These are phyloP conservation scores for Drosophila busckii DNA, from an alignment of 1,140 invertebrate genomes.

Conservation along the genomic window DNA sequence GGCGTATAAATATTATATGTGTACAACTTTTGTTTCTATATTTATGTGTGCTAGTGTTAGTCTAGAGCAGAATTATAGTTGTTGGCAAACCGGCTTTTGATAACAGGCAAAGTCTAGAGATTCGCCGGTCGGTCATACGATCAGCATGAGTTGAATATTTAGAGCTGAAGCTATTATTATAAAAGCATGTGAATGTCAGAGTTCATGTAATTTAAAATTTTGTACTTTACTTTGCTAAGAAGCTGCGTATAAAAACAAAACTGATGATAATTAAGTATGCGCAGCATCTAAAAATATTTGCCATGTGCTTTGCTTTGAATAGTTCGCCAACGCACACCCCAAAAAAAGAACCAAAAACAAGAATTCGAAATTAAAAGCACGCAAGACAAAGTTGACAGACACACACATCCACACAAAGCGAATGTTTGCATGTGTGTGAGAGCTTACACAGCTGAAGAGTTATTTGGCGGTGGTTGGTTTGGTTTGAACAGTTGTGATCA, in stretches of 20 bases:
- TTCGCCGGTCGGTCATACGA: slow-evolving; percentile 12
- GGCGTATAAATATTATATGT: background rate
- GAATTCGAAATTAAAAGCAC: slow-evolving; percentile 29
- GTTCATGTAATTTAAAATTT: background rate
- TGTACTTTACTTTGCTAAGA: slow-evolving; percentile 18
- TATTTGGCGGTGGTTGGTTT: background rate
- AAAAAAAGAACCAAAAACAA: slow-evolving; percentile 1
- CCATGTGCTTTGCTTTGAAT: slow-evolving; percentile 16
- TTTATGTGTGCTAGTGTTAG: background rate
- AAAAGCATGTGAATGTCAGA: too few species aligned
- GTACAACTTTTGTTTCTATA: background rate
- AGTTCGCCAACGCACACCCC: background rate
- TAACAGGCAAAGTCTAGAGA: slow-evolving; percentile 21
- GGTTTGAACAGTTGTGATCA: slow-evolving; percentile 31
- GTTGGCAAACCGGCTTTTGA: slow-evolving; percentile 28
- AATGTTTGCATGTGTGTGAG: slow-evolving; percentile 25
- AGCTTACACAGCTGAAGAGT: slow-evolving; percentile 21
- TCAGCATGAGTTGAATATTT: slow-evolving; percentile 1
- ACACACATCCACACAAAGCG: too few species aligned
- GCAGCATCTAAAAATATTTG: slow-evolving; percentile 63
- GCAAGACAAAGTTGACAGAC: too few species aligned
- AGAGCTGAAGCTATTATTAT: too few species aligned
- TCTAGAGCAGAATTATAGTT: slow-evolving; percentile 1
- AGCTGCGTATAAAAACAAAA: slow-evolving; percentile 63
- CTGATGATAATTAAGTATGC: slow-evolving; percentile 62